Base-by-base conservation (phyloP, 2,888 invertebrate genomes). In the Idaea aversata region DNA sequence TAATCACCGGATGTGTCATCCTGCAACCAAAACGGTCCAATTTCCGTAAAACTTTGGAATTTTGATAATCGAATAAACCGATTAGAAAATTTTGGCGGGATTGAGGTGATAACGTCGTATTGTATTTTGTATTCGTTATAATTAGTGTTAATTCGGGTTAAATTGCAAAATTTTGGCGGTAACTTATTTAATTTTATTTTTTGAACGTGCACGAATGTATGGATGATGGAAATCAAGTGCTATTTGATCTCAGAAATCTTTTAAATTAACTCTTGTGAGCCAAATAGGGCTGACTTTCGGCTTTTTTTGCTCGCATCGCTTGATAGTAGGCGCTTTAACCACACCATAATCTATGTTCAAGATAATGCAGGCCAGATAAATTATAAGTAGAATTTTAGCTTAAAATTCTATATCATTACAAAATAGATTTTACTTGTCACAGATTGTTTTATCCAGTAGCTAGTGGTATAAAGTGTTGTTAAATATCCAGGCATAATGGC, bases 1-100 rank as follows among this genome's bases (percentile, higher is more conserved):
- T 98, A 98, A 94, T 98, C 97, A 81, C 98, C 98, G 83, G 97
- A 97, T 75, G 97, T 97, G 93, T 98, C 98, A 83, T 95, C 97
- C 97, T 97, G 95, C 85, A 96, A 95, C 86, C 87, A 91, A 90
- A 92, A 91, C 76, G 84, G 81, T 81, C 72, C 74, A 74, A 69
- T 70, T 68, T 65, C 68, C 71, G 72, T 69, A 72, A 63, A 59
- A 59, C 59, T 25, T 59, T 59, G 59, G 10, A 15, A 25, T 10
- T 16, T 59, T 59, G 15, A 59, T 13, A 47, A 47, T 47, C 47
- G 47, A 47, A 47, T 47, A 47, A 47, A 5, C 47, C 47, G 47
- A 47, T 47, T 47, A 5, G 47, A 47, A 47, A 13, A 13, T 47
- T 47, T 47, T 36, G 10, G 25, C 25, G 25, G 25, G 25, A 25